Base-by-base conservation (phyloP, 2,888 invertebrate species). In the Philaethria dido region DNA sequence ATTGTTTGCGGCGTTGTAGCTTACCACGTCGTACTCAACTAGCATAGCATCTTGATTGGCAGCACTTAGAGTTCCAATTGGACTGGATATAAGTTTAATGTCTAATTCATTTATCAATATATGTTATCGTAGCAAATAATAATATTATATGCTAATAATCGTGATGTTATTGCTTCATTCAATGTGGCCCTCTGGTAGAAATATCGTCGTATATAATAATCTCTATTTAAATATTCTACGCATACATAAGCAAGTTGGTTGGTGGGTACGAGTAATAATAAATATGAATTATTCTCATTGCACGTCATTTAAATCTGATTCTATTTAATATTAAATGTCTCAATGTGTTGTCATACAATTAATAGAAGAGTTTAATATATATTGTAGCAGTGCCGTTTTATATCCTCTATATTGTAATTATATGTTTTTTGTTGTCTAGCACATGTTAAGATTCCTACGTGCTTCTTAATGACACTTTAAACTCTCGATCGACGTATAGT, bases 61-160 rank as follows among this genome's bases (percentile, higher is more conserved):
- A n/a, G 20, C 55, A 6, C 14, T 22, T 39, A 39, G 14, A 36
- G 20, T 6, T 6, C 13, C 20, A 9, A 18, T 20, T 22, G 39
- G 29, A n/a, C 22, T n/a, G n/a, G n/a, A 22, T 42, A 16, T 42
- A 57, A 42, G 22, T 42, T 57, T 20, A 42, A 22, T 57, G 1
- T 22, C 20, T 39, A 20, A 57, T 29, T 42, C 22, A n/a, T 57
- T 22, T 57, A n/a, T 22, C 22, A 39, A 14, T 57, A 20, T n/a
- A 22, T 5, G 16, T 42, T 42, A n/a, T 22, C 14, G 42, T 42
- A 39, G 42, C 57, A 39, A 22, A 42, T 42, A 14, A 9, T 39
- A 13, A 57, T 52, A 9, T 52, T 52, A 42, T 52, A 42, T 42
- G n/a, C n/a, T 29, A 42, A 55, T 55, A 14, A 20, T 55, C 14